Conservation (phyloP, 2,113 vertebrate genomes). For the Eudyptes chrysolophus region DNA sequence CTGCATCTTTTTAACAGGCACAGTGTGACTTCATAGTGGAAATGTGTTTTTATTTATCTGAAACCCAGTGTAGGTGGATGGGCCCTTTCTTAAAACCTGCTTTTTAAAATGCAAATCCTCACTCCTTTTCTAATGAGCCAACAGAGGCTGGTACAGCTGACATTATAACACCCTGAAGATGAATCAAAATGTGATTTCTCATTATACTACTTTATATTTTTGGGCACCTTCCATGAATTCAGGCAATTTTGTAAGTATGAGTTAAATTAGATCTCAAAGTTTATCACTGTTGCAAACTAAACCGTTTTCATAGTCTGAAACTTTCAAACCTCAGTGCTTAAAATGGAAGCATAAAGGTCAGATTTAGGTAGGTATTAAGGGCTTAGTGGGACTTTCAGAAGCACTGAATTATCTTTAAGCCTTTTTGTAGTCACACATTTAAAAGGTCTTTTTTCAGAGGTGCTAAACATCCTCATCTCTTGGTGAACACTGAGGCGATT, state of each 20-base stretch:
- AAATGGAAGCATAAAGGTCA: neutral
- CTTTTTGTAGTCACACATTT: neutral
- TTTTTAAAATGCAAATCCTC: neutral
- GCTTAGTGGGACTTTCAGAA: neutral
- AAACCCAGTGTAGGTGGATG: neutral
- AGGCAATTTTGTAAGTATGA: neutral
- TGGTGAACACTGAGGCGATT: neutral
- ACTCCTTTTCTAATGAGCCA: neutral
- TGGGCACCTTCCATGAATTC: neutral
- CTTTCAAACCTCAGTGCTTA: neutral
- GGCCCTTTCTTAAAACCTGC: neutral
- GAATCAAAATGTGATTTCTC: neutral
- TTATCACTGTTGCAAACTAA: neutral
- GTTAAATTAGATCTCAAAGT: neutral
- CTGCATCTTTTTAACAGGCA: slow-evolving; percentile 2
- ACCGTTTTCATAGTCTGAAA: neutral
- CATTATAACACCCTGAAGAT: neutral
- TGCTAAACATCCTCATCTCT: slow-evolving; percentile 1
- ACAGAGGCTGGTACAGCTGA: neutral
- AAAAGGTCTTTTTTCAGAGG: neutral
- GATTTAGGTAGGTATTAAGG: neutral
- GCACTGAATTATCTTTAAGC: neutral
- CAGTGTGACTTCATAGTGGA: neutral
- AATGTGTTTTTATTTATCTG: neutral
- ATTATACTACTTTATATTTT: neutral